phyloP scores from a whole-genome alignment of 2,888 invertebrate genomes.

The Chymomyza procnemis region DNA sequence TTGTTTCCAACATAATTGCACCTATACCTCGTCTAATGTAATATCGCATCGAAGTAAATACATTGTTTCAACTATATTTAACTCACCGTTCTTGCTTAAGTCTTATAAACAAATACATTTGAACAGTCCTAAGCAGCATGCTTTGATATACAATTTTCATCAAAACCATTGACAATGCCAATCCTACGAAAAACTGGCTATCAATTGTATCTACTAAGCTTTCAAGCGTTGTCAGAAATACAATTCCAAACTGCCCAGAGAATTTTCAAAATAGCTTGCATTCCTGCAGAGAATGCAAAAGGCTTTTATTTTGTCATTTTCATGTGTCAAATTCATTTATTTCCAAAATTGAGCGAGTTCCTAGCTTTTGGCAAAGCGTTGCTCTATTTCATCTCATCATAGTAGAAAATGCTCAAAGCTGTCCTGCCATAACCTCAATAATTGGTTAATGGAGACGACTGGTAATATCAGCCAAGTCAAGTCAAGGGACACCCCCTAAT shows the following conservation, averaged over 20 bases:
- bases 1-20: too few relatives aligned
- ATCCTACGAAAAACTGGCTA: background rate
- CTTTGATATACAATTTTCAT: constrained; percentile 58
- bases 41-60: too few relatives aligned
- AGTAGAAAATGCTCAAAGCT: constrained; percentile 5
- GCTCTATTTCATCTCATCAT: too few relatives aligned
- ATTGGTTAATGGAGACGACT: too few relatives aligned
- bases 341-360: background rate
- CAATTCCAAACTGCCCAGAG: background rate
- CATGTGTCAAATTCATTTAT: constrained; percentile 62
- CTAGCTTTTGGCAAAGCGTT: too few relatives aligned
- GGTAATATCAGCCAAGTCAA: background rate
- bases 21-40: too few relatives aligned
- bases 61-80: too few relatives aligned
- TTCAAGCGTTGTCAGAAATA: too few relatives aligned
- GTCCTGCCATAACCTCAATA: constrained; percentile 56
- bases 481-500: constrained; percentile 52
- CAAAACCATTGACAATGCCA: too few relatives aligned
- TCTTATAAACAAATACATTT: too few relatives aligned
- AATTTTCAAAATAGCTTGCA: background rate
- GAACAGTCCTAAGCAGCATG: too few relatives aligned
- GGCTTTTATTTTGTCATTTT: constrained; percentile 55
- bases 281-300: background rate
- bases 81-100: too few relatives aligned
- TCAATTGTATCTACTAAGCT: background rate